Base-by-base conservation (phyloP, 2,888 invertebrate species). In the Lochmaea crataegi region DNA sequence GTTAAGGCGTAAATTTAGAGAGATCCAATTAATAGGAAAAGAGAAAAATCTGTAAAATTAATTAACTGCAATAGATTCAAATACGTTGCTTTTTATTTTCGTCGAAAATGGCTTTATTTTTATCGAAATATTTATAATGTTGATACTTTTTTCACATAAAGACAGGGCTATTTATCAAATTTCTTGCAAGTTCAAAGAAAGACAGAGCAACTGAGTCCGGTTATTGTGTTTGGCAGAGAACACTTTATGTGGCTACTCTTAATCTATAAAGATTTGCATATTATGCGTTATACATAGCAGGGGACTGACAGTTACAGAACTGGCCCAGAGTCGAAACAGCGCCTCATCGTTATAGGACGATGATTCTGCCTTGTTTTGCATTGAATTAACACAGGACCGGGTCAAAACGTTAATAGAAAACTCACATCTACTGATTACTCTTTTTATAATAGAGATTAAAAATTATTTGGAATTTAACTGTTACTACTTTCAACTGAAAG, bases 181-280 rank as follows among this genome's bases (percentile, higher is more conserved):
- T 72, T 71, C 42, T 60, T 65, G 58, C 32, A 38, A 66, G 61
- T 66, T 66, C 71, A 66, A 66, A 71, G 65, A 66, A 71, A 66
- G 48, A 58, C 56, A 64, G 18, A 32, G 60, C 58, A 57, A 32
- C 22, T 38, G 65, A 63, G 70, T 69, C 51, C 71, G 71, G 67
- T 72, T 68, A 73, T 72, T 74, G 77, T 72, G 65, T 71, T 66
- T 73, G 77, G 71, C 75, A 74, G 75, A 67, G 71, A 71, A 42
- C 70, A 57, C 69, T 71, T 64, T 65, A 71, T 65, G 68, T 76
- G 75, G 75, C 75, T 71, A 77, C 76, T 75, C 77, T 77, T 72
- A 77, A 76, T 73, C 71, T 77, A 73, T 48, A 68, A 76, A 76
- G 26, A 77, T 77, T 77, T 77, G 77, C 77, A 77, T 77, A 77